Evolutionary conservation across 2,113 vertebrate genomes (phyloP).

Genomic region (Pristiophorus japonicus): DNA sequence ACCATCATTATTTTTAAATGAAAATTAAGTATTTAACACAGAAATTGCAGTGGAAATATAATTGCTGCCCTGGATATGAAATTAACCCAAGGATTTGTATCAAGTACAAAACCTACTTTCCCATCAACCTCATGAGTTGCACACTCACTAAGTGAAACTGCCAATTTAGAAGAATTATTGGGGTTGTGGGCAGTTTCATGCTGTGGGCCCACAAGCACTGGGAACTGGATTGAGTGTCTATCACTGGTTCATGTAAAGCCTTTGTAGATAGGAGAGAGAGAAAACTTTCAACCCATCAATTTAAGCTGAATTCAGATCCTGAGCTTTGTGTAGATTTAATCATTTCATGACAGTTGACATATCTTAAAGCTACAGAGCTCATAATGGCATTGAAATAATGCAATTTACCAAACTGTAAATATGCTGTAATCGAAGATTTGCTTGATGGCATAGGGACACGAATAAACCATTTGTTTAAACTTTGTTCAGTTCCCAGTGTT

Average conservation of each 20-base stretch:
- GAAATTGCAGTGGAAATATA: background rate
- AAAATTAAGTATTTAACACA: background rate
- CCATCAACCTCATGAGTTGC: background rate
- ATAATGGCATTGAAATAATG: background rate
- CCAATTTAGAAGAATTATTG: background rate
- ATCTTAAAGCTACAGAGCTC: background rate
- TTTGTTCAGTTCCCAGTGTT: conserved; percentile 55
- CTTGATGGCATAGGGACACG: conserved; percentile 77
- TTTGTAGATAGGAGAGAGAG: background rate
- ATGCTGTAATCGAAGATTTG: conserved; percentile 45
- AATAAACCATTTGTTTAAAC: conserved; percentile 47
- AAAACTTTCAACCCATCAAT: background rate
- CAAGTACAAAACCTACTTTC: background rate
- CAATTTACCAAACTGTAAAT: background rate
- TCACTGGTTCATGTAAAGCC: background rate
- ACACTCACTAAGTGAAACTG: background rate
- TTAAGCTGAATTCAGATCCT: background rate
- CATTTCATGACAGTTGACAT: background rate
- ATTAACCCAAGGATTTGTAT: too few relatives aligned
- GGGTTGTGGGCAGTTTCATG: background rate
- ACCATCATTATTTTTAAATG: background rate
- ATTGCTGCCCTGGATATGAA: background rate
- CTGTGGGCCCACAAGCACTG: background rate
- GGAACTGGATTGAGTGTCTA: background rate
- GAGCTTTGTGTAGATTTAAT: background rate